phyloP scores from a whole-genome alignment of 2,113 vertebrate species.

The Astatoreochromis straeleni region DNA sequence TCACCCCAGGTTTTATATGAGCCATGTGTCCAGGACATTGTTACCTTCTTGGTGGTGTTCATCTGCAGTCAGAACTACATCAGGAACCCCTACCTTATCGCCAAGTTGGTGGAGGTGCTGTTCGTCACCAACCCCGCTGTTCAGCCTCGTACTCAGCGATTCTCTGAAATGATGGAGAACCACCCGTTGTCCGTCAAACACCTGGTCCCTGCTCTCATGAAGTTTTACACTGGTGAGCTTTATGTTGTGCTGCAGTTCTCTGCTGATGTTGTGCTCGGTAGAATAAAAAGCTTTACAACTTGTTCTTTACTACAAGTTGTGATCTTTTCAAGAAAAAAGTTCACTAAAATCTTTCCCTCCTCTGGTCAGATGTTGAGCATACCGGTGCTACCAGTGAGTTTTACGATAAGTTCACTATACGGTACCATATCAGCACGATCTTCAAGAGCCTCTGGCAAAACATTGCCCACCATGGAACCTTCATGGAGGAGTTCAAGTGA shows the following conservation, averaged over 20 bases:
- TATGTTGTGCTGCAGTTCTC: accelerated
- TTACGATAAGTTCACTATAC: conserved; percentile 99
- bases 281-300: neutral
- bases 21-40: conserved; percentile 95
- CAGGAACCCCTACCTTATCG: conserved; percentile 95
- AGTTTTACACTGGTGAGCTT: conserved; percentile 92
- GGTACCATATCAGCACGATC: conserved; percentile 99
- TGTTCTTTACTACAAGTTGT: neutral
- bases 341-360: neutral
- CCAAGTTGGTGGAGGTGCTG: conserved; percentile 97
- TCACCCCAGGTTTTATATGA: conserved; percentile 97
- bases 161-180: conserved; percentile 98
- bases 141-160: conserved; percentile 93
- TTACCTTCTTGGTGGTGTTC: conserved; percentile 96
- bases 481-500: conserved; percentile 99
- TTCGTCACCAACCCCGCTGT: conserved; percentile 98
- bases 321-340: neutral
- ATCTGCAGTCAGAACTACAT: conserved; percentile 99
- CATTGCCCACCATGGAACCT: conserved; percentile 94
- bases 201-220: conserved; percentile 97
- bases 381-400: conserved; percentile 97
- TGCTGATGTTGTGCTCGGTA: neutral
- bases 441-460: conserved; percentile 99
- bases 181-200: conserved; percentile 90
- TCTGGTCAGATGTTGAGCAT: conserved; percentile 88